phyloP scores from a whole-genome alignment of 2,113 vertebrate genomes.

The Chlorodrepanis virens region DNA sequence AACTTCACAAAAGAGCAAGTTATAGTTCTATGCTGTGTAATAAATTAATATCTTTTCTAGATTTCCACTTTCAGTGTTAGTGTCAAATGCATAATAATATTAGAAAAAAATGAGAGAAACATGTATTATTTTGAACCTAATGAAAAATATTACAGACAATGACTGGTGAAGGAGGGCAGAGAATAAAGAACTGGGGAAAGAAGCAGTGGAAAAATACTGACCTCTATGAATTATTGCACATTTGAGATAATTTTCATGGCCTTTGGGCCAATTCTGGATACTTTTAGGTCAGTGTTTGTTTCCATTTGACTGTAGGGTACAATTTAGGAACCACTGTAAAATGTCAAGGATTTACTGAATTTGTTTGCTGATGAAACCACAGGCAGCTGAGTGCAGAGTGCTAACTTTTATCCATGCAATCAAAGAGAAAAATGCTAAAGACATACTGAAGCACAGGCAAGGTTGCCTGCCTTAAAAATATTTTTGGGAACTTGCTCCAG shows the following conservation, averaged over 20 bases:
- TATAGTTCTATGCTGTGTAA: slow-evolving; percentile 39
- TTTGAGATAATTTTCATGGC: slow-evolving; percentile 56
- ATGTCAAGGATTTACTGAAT: slow-evolving; percentile 48
- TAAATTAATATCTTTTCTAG: slow-evolving; percentile 41
- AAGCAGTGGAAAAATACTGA: slow-evolving; percentile 54
- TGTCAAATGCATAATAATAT: slow-evolving; percentile 32
- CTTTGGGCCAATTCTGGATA: slow-evolving; percentile 42
- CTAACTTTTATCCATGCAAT: slow-evolving; percentile 49
- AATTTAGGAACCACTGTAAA: slow-evolving; percentile 55
- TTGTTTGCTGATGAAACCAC: slow-evolving; percentile 50
- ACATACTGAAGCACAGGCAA: slow-evolving; percentile 5
- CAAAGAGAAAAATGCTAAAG: slow-evolving; percentile 39
- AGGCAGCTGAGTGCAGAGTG: slow-evolving; percentile 44
- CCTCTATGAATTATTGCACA: slow-evolving; percentile 55
- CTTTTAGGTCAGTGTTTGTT: slow-evolving; percentile 58
- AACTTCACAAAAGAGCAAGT: slow-evolving; percentile 64
- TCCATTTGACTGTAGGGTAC: slow-evolving; percentile 42
- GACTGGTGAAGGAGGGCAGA: slow-evolving; percentile 4
- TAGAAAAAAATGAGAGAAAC: slow-evolving; percentile 16
- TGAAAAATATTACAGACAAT: slow-evolving; percentile 22
- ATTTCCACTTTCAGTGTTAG: slow-evolving; percentile 34
- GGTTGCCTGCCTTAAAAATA: not conserved
- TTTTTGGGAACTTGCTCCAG: not conserved
- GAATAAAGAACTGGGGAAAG: slow-evolving; percentile 32
- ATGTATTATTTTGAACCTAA: not conserved